Evolutionary conservation across 2,888 invertebrate genomes (phyloP), one percentile per base, ranked within the genome.

Genomic region (Netelia melanura): DNA sequence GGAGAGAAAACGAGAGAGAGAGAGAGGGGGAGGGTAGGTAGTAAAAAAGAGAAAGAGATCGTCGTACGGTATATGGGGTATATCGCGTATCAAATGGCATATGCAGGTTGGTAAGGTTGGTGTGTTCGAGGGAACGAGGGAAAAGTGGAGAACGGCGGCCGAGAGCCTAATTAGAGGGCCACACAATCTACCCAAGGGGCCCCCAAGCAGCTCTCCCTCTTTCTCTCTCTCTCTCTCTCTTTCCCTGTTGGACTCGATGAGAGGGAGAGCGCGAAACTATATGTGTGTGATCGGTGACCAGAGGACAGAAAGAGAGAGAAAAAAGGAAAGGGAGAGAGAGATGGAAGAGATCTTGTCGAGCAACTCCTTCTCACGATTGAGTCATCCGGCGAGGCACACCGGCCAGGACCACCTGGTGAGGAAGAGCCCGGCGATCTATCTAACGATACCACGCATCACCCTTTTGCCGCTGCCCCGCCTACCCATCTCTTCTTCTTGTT

Each of bases 361-460:
- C 91, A 90, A 91, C 91, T 92, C 91, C 91, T 90, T 91, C 91
- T 92, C 91, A 89, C 91, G 92, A 93, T 93, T 92, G 92, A 93
- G 92, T 93, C 92, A 92, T 93, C 92, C 91, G 87, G 87, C 78
- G 78, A 82, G 68, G 81, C 78, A 75, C 58, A 68, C 90, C 89
- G 90, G 89, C 88, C 90, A 89, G 92, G 93, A 93, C 93, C 93
- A 93, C 93, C 92, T 93, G 93, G 91, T 86, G 90, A 90, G 92
- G 88, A 82, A 91, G 89, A 91, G 89, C 86, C 71, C 90, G 89
- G 82, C 85, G 85, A 92, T 91, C 89, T 89, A 91, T 91, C 90
- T 91, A 91, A 90, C 90, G 90, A 92, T 91, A 92, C 89, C 88
- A 72, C 79, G 87, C 88, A 89, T 89, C 89, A 85, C 80, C 86